phyloP scores from a whole-genome alignment of 2,888 invertebrate species.

The Mamestra brassicae region DNA sequence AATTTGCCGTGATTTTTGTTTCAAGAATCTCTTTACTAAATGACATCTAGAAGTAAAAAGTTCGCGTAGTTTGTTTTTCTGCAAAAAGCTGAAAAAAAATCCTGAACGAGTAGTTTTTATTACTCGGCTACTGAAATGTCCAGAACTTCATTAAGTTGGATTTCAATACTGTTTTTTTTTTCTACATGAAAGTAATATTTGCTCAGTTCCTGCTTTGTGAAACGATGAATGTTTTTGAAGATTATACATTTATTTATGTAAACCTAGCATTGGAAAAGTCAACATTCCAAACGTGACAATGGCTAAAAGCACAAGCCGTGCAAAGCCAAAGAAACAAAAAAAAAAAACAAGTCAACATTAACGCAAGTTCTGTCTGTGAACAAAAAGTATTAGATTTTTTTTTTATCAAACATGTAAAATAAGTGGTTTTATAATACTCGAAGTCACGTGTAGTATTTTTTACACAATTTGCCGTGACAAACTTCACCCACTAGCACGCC shows the following conservation, averaged over 20 bases:
- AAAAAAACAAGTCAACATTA: too few species aligned
- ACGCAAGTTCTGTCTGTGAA: too few species aligned
- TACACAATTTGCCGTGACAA: slow-evolving; percentile 10
- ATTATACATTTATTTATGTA: not conserved
- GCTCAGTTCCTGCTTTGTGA: not conserved
- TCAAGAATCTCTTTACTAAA: slow-evolving; percentile 40
- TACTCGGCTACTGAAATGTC: not conserved
- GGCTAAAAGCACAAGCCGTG: too few species aligned
- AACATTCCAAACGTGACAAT: too few species aligned
- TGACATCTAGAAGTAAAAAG: slow-evolving; percentile 24
- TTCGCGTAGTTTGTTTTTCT: slow-evolving; percentile 9
- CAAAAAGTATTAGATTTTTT: too few species aligned
- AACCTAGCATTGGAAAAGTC: not conserved
- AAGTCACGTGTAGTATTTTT: not conserved
- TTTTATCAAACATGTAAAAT: not conserved
- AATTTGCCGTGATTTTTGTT: slow-evolving; percentile 47
- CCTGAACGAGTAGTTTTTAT: slow-evolving; percentile 1
- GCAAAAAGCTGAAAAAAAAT: not conserved
- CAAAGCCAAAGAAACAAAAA: too few species aligned
- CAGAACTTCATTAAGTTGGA: not conserved
- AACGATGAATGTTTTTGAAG: not conserved
- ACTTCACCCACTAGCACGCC: slow-evolving; percentile 27
- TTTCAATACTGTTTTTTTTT: not conserved
- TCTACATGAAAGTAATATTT: not conserved
- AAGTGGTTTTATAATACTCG: not conserved